Base-by-base conservation (phyloP, 2,888 invertebrate genomes). In the Orchestes rusci region DNA sequence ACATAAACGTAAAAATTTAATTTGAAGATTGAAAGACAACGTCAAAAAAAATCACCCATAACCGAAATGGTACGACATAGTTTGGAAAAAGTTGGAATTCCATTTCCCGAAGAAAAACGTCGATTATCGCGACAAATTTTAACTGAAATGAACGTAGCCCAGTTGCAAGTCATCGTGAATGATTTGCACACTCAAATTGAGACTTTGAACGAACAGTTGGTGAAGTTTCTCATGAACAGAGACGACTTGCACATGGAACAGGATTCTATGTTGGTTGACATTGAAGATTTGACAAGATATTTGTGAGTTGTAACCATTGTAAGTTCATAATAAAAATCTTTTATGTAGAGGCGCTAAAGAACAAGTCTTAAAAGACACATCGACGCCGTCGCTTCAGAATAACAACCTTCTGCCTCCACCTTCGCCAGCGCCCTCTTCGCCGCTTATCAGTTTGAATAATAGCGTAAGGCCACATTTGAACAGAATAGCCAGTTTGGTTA, bases 161-260 rank as follows among this genome's bases (percentile, higher is more conserved):
- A 94, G 70, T 71, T 93, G 48, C 88, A 94, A 77, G 89, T 94
- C 50, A 85, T 95, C 58, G 92, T 93, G 50, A 94, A 95, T 68
- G 93, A 93, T 71, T 73, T 95, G 48, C 93, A 93, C 70, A 84
- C 89, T 43, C 88, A 92, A 73, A 94, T 95, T 63, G 93, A 94
- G 73, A 82, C 77, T 36, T 73, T 95, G 54, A 97, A 96, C 71
- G 91, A 92, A 66, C 80, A 83, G 44, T 73, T 96, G 56, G 94
- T 96, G 43, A 82, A 85, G 66, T 79, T 89, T 66, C 72, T 96
- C 58, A 82, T 95, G 77, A 87, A 89, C 60, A 76, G 95, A 53
- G 96, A 97, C 70, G 94, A 95, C 68, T 74, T 95, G 36, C 94
- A 95, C 70, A 95, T 96, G 93, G 89, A 91, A 53, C 94, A 96